Base-by-base conservation (phyloP, 2,797 vertebrate genomes). In the Chelidonichthys spinosus region DNA sequence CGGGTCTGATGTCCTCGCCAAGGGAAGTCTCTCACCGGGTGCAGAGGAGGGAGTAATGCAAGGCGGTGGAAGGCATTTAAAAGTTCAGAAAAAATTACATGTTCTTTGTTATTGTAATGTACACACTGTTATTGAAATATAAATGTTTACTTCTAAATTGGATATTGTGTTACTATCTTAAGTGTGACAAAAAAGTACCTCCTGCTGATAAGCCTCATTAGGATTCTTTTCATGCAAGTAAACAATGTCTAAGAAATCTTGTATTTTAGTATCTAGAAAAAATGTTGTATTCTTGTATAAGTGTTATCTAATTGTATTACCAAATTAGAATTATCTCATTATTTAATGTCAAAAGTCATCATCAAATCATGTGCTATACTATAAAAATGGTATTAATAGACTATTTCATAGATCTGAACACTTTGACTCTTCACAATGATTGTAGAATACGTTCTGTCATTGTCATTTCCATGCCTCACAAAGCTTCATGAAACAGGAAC, bases 21-120 rank as follows among this genome's bases (percentile, higher is more conserved):
- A 81, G 72, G 37, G 81, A 85, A 55, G 39, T 0, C 15, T 84
- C 82, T 62, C 40, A 85, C 2, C 59, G 67, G 42, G 43, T 71
- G 17, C 85, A 78, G 74, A 89, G 69, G 76, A 88, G 87, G 44
- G 89, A 87, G 72, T 89, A 78, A 87, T 37, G 36, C 9, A 15
- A 37, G 9, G 11, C 33, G n/a, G 37, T 32, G 7, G 37, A 32
- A 13, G 8, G 5, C 13, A 2, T 73, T 33, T 25, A 14, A 49
- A 63, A 40, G 11, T 15, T 49, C 5, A 58, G 25, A 60, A 50
- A 55, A 59, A 39, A 53, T 36, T 39, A 42, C 2, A 5, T 4
- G 6, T 33, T 1, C 0, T 53, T 25, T 47, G 5, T 63, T 70
- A 11, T 42, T 11, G 4, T 62, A 9, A 46, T 75, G 37, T 13